Base-by-base conservation (phyloP, 2,888 invertebrate species). In the Stenotaenia linearis region DNA sequence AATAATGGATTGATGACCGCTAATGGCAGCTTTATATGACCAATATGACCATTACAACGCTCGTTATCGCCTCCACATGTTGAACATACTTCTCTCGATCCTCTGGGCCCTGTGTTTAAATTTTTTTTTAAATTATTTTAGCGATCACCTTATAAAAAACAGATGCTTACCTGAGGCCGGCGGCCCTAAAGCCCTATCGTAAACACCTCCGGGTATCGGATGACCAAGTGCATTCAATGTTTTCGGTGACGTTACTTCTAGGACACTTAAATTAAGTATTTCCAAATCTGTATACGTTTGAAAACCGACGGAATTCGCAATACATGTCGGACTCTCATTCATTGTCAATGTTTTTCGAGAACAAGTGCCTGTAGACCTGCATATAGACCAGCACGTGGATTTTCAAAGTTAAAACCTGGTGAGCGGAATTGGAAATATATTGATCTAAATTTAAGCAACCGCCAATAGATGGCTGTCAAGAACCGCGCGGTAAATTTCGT, bases 1-100 rank as follows among this genome's bases (percentile, higher is more conserved):
- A 96, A 95, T 75, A 98, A 85, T 0, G 98, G 98, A 88, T 98
- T 98, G 80, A 94, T 91, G 0, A 96, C 93, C 0, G 95, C 91
- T 12, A 97, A 87, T 0, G 95, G 94, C 0, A 99, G 88, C 82
- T 93, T 93, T 81, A 99, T 96, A 85, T 97, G 95, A 0, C 98
- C 98, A 86, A 96, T 92, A 87, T 99, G 99, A 0, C 99, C 99
- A 0, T 93, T 91, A 85, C 98, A 98, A 81, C 90, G 88, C 7
- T 89, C 85, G 74, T 90, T 85, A 21, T 89, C 89, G 82, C 90
- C 89, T 10, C 90, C 89, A 85, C 98, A 98, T 7, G 96, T 97
- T 3, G 88, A 88, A 86, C 98, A 98, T 0, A 90, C 88, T 81
- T 94, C 93, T 83, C 88, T 82, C 75, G 82, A 86, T 15, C 91